Evolutionary conservation across 1,140 invertebrate genomes (phyloP), one percentile per base, ranked within the genome.

Genomic region (Anastrepha obliqua): DNA sequence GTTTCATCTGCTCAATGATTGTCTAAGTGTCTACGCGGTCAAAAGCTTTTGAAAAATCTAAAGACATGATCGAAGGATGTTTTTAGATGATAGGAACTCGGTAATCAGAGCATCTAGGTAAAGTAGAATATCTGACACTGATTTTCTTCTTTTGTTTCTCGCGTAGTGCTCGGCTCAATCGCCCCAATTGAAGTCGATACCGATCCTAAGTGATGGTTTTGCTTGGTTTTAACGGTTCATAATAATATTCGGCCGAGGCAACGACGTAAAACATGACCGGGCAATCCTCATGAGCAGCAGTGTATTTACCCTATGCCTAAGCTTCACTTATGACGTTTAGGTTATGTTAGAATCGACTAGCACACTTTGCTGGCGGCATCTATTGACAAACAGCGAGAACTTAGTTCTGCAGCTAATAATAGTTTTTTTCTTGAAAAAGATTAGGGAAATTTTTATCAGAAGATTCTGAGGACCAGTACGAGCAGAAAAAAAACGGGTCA

Each of bases 21-120:
- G 44, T 78, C 42, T 88, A 3, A 85, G 9, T 89, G 65, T 65
- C 87, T 70, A 88, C 85, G 13, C 59, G 87, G 42, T 88, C 88
- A 13, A 89, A 88, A 3, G 87, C 87, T 87, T 88, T 89, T 13
- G 85, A 47, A 9, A 88, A 89, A 70, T 89, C 87, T 87, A 87
- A 44, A 67, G 88, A 85, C 47, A 88, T 15, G 51, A 85, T 78
- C 55, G 74, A 29, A 4, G 7, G 74, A 39, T 78, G 74, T 78
- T 65, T n/a, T 17, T 78, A 29, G 51, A 55, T 78, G 29, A 42
- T 39, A 42, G n/a, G n/a, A 29, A n/a, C 8, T 39, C 39, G 7
- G 74, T 78, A 7, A 47, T 29, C 42, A 42, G 39, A 78, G n/a
- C 13, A 7, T 78, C 74, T 65, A 39, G 6, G 15, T 65, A 65